Evolutionary conservation across 2,113 vertebrate genomes (phyloP).

Genomic region (Ageneiosus marmoratus): DNA sequence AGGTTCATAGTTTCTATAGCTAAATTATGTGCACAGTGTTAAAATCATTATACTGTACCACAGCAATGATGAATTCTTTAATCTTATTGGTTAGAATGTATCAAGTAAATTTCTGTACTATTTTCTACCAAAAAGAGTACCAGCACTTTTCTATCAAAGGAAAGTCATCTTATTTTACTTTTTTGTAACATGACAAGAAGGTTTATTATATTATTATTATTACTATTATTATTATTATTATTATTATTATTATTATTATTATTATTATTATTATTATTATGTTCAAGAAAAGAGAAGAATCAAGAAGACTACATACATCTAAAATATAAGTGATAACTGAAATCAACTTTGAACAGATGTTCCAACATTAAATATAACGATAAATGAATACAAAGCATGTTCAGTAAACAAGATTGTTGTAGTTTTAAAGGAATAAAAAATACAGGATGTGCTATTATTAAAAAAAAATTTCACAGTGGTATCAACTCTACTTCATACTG

Average conservation of each 20-base stretch:
- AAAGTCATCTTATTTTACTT: not conserved
- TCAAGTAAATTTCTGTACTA: not conserved
- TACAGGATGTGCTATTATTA: not conserved
- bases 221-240: too few relatives aligned
- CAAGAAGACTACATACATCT: too few relatives aligned
- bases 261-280: too few relatives aligned
- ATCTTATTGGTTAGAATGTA: not conserved
- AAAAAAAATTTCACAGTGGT: not conserved
- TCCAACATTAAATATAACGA: not conserved
- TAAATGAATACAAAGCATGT: not conserved
- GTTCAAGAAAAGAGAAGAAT: not conserved
- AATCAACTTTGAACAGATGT: not conserved
- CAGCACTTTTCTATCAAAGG: not conserved
- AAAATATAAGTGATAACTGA: too few relatives aligned
- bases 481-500: not conserved
- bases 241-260: too few relatives aligned
- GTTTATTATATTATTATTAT: too few relatives aligned
- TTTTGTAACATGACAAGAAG: not conserved
- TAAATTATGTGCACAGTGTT: not conserved
- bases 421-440: not conserved
- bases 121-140: too few relatives aligned
- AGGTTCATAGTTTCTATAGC: slow-evolving; percentile 8
- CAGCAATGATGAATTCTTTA: not conserved
- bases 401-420: not conserved
- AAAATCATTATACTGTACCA: not conserved